A percentile compares a stretch with the other conserved stretches of the same genome.
Conservation (phyloP, 1,140 invertebrate genomes). For the Apis florea region DNA sequence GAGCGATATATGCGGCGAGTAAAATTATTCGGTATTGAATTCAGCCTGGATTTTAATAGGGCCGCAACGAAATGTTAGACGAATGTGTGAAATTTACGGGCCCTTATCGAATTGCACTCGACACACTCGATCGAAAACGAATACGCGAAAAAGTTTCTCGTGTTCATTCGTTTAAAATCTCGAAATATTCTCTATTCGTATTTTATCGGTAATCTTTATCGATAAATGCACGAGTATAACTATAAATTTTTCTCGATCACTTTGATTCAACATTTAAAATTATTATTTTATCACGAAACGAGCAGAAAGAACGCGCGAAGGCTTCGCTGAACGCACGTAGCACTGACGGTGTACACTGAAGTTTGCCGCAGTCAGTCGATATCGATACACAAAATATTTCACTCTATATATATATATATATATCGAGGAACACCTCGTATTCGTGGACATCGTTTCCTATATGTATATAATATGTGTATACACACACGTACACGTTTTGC, state of each 20-base stretch:
- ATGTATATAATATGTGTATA: neutral
- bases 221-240: neutral
- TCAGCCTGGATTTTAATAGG: neutral
- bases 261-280: neutral
- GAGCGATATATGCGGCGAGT: neutral
- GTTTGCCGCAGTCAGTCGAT: neutral
- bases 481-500: neutral
- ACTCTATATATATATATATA: no score
- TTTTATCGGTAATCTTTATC: neutral
- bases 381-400: slow-evolving; percentile 24
- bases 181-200: neutral
- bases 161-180: no score
- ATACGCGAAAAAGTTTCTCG: slow-evolving; percentile 5
- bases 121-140: neutral
- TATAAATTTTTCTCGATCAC: neutral
- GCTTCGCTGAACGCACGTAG: neutral
- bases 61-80: neutral
- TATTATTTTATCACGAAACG: neutral
- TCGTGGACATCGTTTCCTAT: neutral
- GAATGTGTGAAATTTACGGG: slow-evolving; percentile 6
- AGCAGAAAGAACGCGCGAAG: no score
- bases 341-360: neutral
- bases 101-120: neutral
- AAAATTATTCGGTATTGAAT: slow-evolving; percentile 1
- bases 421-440: neutral